Evolutionary conservation across 2,113 vertebrate species (phyloP).

Genomic region (Clarias macrocephalus): DNA sequence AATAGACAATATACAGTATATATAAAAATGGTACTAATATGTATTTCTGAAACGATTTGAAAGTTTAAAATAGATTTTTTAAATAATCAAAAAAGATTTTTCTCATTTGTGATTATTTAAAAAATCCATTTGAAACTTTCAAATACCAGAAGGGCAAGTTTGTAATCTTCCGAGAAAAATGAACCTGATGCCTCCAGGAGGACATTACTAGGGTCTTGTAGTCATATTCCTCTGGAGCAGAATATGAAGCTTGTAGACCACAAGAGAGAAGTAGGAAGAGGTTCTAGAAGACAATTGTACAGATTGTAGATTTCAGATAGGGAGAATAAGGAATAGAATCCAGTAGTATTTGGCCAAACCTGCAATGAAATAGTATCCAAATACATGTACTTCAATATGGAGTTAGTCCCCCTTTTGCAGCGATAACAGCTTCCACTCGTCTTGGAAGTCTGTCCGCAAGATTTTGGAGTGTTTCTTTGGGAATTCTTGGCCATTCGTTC

Average conservation of each 20-base stretch:
- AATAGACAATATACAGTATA: background rate
- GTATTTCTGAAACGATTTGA: background rate
- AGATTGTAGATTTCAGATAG: background rate
- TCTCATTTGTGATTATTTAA: too few relatives aligned
- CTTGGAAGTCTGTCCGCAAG: too few relatives aligned
- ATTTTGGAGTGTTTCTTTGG: too few relatives aligned
- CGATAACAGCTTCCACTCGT: too few relatives aligned
- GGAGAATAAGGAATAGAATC: background rate
- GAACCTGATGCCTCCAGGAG: background rate
- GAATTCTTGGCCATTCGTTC: too few relatives aligned
- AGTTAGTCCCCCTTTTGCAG: too few relatives aligned
- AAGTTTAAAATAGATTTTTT: background rate
- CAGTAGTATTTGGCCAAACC: background rate
- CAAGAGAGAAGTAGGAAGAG: background rate
- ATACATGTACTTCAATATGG: too few relatives aligned
- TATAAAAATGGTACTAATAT: background rate
- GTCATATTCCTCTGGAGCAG: background rate
- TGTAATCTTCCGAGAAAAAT: background rate
- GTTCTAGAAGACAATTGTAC: too few relatives aligned
- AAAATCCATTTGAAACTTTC: too few relatives aligned
- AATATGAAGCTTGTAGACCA: background rate
- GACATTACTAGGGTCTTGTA: background rate
- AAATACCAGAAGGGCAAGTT: background rate
- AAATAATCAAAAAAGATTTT: too few relatives aligned
- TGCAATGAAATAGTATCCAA: too few relatives aligned